Base-by-base conservation (phyloP, 2,113 vertebrate genomes). In the Phalacrocorax carbo region DNA sequence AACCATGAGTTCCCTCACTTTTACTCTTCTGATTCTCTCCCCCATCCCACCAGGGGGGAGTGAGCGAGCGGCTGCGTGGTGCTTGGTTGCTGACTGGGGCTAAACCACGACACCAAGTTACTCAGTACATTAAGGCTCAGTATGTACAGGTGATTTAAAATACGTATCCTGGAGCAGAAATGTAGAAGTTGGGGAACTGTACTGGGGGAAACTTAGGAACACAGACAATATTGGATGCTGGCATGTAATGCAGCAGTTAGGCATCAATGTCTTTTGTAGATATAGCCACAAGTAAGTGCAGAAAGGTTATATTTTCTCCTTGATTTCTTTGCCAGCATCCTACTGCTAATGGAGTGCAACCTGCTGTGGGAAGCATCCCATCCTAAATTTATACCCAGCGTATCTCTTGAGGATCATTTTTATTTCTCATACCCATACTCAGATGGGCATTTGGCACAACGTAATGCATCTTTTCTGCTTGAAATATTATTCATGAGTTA, bases 401-500 rank as follows among this genome's bases (percentile, higher is more conserved):
- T 93, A 91, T 91, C 62, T 88, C 91, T 92, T 89, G 86, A 91
- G 80, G 84, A 87, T 82, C 0, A 49, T 57, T 96, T 96, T 92
- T 95, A 65, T 76, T 94, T 93, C 84, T 85, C 81, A 78, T 84
- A 76, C 55, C 48, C 48, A 84, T 75, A 94, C 40, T 96, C 88
- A 93, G 80, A 96, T 68, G 72, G 90, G 88, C 72, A 95, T 84
- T 96, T 97, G 96, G 96, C 94, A 91, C 76, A 88, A 91, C 61
- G 90, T 55, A 91, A 71, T 82, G 9, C 32, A 94, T 92, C 60
- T 94, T 84, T 95, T 89, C 52, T 94, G 76, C 88, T 88, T 94
- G 90, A 97, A 95, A 75, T 91, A 94, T 96, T 95, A 96, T 96
- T 96, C 95, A 96, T 93, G 94, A 94, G 94, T 92, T 96, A 96